Percentiles rank a stretch among this genome's conserved stretches.
phyloP scores from a whole-genome alignment of 2,113 vertebrate genomes.

The Anguilla rostrata region DNA sequence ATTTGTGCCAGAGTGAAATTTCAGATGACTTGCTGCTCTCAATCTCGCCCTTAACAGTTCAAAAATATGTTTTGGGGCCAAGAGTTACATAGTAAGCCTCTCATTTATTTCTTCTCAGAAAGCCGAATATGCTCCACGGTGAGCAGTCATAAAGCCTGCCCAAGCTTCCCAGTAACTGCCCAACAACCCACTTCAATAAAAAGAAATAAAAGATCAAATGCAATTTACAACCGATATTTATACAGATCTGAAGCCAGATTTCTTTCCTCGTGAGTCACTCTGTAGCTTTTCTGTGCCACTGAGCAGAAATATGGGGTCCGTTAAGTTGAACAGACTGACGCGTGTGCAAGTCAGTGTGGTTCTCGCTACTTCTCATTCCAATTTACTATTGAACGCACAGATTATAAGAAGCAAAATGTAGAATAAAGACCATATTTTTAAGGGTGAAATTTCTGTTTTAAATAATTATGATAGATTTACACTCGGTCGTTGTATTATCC shows the following conservation, averaged over 20 bases:
- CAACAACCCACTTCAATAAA: slow-evolving; percentile 2
- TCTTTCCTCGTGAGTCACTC: not conserved
- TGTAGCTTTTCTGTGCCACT: no score
- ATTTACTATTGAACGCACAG: no score
- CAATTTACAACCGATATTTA: not conserved
- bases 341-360: no score
- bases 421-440: no score
- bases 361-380: no score
- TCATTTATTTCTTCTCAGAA: slow-evolving; percentile 13
- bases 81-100: slow-evolving; percentile 16
- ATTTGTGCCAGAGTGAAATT: not conserved
- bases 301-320: no score
- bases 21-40: not conserved
- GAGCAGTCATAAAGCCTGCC: not conserved
- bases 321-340: no score
- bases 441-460: no score
- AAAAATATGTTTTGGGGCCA: slow-evolving; percentile 29
- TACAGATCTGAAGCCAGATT: not conserved
- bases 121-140: not conserved
- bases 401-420: no score
- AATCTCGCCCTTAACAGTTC: slow-evolving; percentile 21
- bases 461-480: no score
- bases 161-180: not conserved
- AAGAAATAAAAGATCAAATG: not conserved
- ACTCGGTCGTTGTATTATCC: no score